These are phyloP conservation scores for Chloropsis cyanopogon DNA, from an alignment of 2,113 vertebrate species.

Conservation along the genomic window DNA sequence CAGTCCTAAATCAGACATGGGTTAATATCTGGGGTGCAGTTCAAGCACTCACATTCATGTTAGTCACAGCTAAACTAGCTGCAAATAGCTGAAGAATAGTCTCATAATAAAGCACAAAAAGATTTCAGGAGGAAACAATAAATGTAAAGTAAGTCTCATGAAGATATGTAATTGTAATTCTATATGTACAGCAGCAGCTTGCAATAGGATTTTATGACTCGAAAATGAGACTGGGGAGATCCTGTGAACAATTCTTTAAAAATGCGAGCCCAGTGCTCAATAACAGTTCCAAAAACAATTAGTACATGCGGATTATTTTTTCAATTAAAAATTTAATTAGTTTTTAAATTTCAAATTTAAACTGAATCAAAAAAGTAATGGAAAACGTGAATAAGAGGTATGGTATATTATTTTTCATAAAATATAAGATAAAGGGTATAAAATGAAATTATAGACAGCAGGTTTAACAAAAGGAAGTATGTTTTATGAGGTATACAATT, in stretches of 20 bases:
- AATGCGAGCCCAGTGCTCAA: neutral
- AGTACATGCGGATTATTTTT: neutral
- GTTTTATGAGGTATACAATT: neutral
- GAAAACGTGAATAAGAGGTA: neutral
- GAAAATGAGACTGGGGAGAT: neutral
- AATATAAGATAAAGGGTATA: neutral
- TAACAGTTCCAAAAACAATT: neutral
- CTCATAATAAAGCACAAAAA: neutral
- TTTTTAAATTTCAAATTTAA: neutral
- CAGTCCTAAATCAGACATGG: neutral
- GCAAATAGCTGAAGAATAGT: neutral
- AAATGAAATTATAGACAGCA: neutral
- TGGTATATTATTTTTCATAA: neutral
- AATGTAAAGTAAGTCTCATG: neutral
- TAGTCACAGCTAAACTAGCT: neutral
- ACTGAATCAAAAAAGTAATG: fast-evolving
- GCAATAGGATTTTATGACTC: neutral
- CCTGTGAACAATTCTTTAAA: neutral
- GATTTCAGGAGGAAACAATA: neutral
- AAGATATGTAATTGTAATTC: neutral
- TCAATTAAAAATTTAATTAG: neutral
- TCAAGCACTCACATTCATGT: neutral
- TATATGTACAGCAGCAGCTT: neutral
- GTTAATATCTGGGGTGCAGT: neutral
- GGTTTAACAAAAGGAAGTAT: neutral